Evolutionary conservation across 2,888 invertebrate genomes (phyloP).

Genomic region (Halocaridina rubra): DNA sequence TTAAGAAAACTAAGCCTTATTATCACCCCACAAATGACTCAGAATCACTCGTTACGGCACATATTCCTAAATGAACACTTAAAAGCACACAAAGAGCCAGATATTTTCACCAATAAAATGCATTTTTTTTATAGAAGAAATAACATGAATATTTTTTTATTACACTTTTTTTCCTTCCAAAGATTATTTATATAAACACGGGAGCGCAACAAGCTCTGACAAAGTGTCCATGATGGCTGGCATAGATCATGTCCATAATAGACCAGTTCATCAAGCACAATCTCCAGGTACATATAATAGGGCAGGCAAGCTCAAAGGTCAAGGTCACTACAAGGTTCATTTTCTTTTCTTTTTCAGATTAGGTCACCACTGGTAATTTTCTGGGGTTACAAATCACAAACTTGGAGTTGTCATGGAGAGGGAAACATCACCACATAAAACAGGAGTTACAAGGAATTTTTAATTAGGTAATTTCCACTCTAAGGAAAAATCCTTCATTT

Average conservation of each 20-base stretch:
- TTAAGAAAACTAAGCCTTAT: conserved; percentile 11
- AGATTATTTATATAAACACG: conserved; percentile 52
- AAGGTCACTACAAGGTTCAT: conserved; percentile 31
- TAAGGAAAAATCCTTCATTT: neutral
- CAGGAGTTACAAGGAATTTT: neutral
- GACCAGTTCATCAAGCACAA: conserved; percentile 51
- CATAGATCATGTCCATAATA: conserved; percentile 10
- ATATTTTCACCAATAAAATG: conserved; percentile 59
- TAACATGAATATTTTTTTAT: conserved; percentile 58
- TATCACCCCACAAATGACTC: neutral
- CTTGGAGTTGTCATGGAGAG: conserved; percentile 19
- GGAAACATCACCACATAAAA: conserved; percentile 49
- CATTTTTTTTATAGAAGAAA: conserved; percentile 51
- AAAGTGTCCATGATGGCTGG: conserved; percentile 51
- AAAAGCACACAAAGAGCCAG: conserved; percentile 56
- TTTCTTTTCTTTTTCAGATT: no score
- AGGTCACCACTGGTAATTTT: conserved; percentile 50
- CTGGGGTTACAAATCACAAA: conserved; percentile 35
- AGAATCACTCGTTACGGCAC: conserved; percentile 32
- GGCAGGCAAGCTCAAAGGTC: conserved; percentile 31
- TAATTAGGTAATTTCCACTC: no score
- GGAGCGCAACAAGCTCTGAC: conserved; percentile 57
- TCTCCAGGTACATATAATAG: conserved; percentile 47
- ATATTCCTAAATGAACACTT: conserved; percentile 52
- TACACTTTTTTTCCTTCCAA: conserved; percentile 51